Percentiles rank a stretch among this genome's conserved stretches.
Evolutionary conservation across 1,140 invertebrate species (phyloP).

Genomic region (Megathymus violae): DNA sequence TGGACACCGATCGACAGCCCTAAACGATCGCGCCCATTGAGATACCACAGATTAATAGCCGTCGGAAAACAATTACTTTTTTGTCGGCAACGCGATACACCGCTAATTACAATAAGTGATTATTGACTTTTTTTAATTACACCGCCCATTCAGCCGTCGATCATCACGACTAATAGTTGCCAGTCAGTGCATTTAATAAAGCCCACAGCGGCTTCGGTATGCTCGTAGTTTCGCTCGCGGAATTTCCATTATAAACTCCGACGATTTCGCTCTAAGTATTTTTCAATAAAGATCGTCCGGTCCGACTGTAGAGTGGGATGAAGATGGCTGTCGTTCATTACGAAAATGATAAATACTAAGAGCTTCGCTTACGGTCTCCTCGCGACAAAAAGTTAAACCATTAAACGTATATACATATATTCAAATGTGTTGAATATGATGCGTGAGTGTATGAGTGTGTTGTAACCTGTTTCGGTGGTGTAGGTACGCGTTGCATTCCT

Average conservation of each 20-base stretch:
- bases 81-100: conserved; percentile 71
- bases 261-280: conserved; percentile 57
- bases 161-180: conserved; percentile 71
- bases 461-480: conserved; percentile 65
- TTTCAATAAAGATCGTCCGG: conserved; percentile 49
- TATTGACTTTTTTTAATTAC: conserved; percentile 81
- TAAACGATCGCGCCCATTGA: conserved; percentile 44
- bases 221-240: conserved; percentile 66
- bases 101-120: conserved; percentile 81
- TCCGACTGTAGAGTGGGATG: conserved; percentile 30
- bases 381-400: conserved; percentile 57
- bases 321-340: conserved; percentile 31
- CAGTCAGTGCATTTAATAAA: conserved; percentile 79
- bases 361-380: conserved; percentile 24
- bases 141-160: conserved; percentile 73
- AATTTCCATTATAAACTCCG: conserved; percentile 72
- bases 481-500: conserved; percentile 63
- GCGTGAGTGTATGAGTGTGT: conserved; percentile 39
- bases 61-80: conserved; percentile 78
- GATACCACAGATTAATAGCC: conserved; percentile 62
- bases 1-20: conserved; percentile 10
- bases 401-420: conserved; percentile 55
- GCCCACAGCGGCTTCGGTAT: conserved; percentile 52
- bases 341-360: conserved; percentile 42
- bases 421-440: conserved; percentile 33